These are phyloP conservation scores for Papilio polytes DNA, from an alignment of 1,140 invertebrate genomes.

Conservation along the genomic window DNA sequence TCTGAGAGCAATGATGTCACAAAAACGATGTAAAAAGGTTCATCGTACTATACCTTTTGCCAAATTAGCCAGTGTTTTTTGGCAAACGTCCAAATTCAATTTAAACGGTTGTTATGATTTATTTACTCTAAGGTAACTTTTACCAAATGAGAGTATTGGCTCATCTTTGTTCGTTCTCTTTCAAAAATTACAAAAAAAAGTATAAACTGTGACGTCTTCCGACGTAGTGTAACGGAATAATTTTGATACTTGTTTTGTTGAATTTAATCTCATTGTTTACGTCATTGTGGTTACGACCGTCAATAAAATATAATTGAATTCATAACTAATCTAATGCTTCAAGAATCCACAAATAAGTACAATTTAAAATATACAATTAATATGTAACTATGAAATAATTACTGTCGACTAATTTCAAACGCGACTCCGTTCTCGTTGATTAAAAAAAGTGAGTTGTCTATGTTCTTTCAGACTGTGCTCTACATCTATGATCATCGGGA, in stretches of 20 bases:
- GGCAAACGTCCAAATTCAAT: background rate
- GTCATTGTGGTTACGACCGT: background rate
- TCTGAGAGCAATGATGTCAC: background rate
- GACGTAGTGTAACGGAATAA: background rate
- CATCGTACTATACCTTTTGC: background rate
- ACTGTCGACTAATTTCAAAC: too few relatives aligned
- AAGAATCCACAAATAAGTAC: too few relatives aligned
- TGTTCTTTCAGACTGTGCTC: too few relatives aligned
- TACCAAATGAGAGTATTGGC: conserved; percentile 9
- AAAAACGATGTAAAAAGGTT: background rate
- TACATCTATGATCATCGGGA: too few relatives aligned
- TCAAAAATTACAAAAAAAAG: background rate
- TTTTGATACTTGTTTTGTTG: conserved; percentile 2
- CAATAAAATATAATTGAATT: too few relatives aligned
- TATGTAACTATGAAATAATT: too few relatives aligned
- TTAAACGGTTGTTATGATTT: background rate
- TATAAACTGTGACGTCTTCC: background rate
- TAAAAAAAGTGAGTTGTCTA: too few relatives aligned
- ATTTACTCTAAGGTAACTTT: background rate
- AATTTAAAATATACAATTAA: too few relatives aligned
- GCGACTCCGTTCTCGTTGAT: too few relatives aligned
- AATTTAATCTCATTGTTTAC: background rate
- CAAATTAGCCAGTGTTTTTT: conserved; percentile 11
- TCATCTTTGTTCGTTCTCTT: background rate
- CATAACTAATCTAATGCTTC: too few relatives aligned